These are phyloP conservation scores for Poliocrania exsul DNA, from an alignment of 2,797 vertebrate species.

Conservation along the genomic window DNA sequence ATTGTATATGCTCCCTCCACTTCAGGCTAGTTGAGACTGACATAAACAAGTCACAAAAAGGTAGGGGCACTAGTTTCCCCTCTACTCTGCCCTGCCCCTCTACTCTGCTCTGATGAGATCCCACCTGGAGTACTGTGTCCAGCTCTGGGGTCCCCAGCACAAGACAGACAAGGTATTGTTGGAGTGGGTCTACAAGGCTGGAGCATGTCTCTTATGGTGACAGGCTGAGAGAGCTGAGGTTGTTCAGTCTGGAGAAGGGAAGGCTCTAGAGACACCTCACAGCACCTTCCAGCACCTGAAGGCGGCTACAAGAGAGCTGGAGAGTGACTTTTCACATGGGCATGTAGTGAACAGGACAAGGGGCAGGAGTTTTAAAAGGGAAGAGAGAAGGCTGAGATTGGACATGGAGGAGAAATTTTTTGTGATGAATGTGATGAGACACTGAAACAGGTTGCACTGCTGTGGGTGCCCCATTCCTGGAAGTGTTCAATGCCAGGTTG, in stretches of 20 bases:
- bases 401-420: background rate
- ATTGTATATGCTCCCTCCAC: background rate
- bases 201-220: background rate
- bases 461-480: background rate
- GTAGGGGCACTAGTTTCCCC: background rate
- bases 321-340: background rate
- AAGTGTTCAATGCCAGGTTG: background rate
- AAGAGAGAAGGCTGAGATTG: background rate
- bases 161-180: background rate
- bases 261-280: background rate
- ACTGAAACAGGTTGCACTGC: background rate
- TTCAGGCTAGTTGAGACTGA: background rate
- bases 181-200: background rate
- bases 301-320: background rate
- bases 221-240: background rate
- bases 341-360: background rate
- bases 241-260: background rate
- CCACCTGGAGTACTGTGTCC: background rate
- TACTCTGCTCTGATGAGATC: background rate
- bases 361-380: background rate
- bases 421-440: background rate
- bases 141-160: background rate
- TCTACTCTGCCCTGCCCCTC: background rate
- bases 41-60: background rate
- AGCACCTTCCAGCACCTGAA: background rate